Evolutionary conservation across 2,113 vertebrate genomes (phyloP).

Genomic region (Hydropotes inermis): DNA sequence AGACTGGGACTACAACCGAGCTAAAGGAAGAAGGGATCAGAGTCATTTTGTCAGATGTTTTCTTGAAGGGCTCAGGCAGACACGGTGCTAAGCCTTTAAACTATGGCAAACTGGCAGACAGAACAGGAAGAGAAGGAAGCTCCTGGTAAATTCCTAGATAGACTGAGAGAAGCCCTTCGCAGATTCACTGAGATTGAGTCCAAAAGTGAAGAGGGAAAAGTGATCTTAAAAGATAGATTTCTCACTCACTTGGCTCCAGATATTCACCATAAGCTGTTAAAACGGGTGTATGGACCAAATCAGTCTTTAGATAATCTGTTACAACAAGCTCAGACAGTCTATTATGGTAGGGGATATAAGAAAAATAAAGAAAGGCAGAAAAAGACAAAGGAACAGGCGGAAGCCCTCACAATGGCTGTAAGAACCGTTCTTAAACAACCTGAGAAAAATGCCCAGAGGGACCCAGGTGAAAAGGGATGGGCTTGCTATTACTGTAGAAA

Average conservation of each 20-base stretch:
- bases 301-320: background rate
- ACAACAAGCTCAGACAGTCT: background rate
- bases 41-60: background rate
- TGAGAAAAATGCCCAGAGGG: background rate
- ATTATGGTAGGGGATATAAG: background rate
- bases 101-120: background rate
- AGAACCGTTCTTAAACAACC: background rate
- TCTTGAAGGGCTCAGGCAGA: background rate
- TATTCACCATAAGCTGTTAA: background rate
- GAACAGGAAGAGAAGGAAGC: background rate
- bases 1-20: background rate
- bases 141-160: background rate
- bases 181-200: background rate
- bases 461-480: background rate
- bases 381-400: background rate
- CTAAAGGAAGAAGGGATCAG: background rate
- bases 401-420: background rate
- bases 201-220: background rate
- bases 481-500: background rate
- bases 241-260: background rate
- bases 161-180: background rate
- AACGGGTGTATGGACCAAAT: background rate
- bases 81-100: background rate
- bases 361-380: background rate
- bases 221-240: background rate